Evolutionary conservation across 1,140 invertebrate species (phyloP).

Genomic region (Rhagoletis zephyria): DNA sequence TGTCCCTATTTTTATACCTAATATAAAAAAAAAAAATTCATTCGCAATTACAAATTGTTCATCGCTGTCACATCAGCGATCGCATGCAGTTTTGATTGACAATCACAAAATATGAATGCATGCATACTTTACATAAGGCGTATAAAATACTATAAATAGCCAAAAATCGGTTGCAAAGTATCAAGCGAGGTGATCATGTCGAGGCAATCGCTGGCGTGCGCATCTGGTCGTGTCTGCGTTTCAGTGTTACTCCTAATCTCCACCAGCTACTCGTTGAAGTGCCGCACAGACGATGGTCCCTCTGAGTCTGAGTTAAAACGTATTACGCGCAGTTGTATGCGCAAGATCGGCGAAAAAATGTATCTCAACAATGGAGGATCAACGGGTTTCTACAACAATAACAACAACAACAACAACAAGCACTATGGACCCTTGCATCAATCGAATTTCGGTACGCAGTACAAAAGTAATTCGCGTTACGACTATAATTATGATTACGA

Average conservation of each 20-base stretch:
- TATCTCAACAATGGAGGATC: background rate
- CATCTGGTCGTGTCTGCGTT: background rate
- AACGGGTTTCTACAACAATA: background rate
- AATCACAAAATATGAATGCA: background rate
- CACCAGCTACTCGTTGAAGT: conserved; percentile 66
- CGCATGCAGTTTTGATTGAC: conserved; percentile 14
- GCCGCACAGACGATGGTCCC: conserved; percentile 74
- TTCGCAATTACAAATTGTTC: background rate
- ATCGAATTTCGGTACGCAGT: conserved; percentile 30
- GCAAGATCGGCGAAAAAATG: conserved; percentile 55
- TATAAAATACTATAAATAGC: conserved; percentile 5
- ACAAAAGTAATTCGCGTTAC: conserved; percentile 10
- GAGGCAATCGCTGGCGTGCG: background rate
- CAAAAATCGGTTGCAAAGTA: background rate
- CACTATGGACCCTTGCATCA: background rate
- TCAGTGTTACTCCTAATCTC: background rate
- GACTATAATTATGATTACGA: conserved; percentile 53
- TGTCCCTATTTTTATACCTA: too few relatives aligned
- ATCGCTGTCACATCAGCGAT: background rate
- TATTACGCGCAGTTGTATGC: conserved; percentile 67
- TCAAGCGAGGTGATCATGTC: conserved; percentile 1
- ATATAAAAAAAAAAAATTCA: too few relatives aligned
- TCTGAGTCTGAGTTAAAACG: conserved; percentile 73
- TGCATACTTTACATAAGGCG: background rate
- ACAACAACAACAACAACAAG: background rate